Percentiles rank a stretch among this genome's conserved stretches.
These are phyloP conservation scores for Leptatherina wallacei DNA, from an alignment of 2,797 vertebrate species.

Conservation along the genomic window DNA sequence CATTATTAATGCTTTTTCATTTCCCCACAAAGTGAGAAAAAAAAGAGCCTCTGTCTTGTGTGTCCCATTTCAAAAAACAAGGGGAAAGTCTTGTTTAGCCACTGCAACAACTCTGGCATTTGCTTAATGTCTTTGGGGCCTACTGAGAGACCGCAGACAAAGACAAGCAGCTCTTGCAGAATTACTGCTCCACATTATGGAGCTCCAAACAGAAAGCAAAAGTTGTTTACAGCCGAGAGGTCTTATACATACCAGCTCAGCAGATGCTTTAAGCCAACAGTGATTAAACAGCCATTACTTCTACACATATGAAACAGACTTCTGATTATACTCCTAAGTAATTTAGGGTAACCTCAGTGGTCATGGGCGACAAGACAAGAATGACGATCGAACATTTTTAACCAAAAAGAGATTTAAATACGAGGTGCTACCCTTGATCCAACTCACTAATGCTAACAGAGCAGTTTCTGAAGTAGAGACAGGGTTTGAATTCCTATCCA, in stretches of 20 bases:
- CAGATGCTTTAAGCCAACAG: constrained; percentile 49
- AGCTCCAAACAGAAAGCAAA: constrained; percentile 61
- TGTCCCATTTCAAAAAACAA: constrained; percentile 45
- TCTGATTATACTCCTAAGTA: constrained; percentile 57
- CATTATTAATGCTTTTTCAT: constrained; percentile 31
- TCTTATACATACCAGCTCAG: constrained; percentile 52
- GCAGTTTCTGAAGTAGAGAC: constrained; percentile 46
- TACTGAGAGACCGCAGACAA: constrained; percentile 72
- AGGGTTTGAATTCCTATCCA: constrained; percentile 37
- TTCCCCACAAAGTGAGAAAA: constrained; percentile 23
- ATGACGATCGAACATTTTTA: constrained; percentile 60
- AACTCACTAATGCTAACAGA: constrained; percentile 39
- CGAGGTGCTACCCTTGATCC: constrained; percentile 39
- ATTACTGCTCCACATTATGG: constrained; percentile 59
- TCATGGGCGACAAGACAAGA: constrained; percentile 61
- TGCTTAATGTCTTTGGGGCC: constrained; percentile 64
- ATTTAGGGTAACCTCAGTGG: constrained; percentile 56
- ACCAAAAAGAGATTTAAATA: constrained; percentile 47
- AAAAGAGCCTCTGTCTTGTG: constrained; percentile 54
- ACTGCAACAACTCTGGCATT: constrained; percentile 69
- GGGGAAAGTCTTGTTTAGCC: constrained; percentile 66
- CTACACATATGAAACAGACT: constrained; percentile 65
- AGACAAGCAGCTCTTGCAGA: constrained; percentile 66
- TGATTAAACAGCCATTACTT: constrained; percentile 68
- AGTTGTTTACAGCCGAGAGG: constrained; percentile 60